Base-by-base conservation (phyloP, 2,888 invertebrate species). In the Lathronympha strigana region DNA sequence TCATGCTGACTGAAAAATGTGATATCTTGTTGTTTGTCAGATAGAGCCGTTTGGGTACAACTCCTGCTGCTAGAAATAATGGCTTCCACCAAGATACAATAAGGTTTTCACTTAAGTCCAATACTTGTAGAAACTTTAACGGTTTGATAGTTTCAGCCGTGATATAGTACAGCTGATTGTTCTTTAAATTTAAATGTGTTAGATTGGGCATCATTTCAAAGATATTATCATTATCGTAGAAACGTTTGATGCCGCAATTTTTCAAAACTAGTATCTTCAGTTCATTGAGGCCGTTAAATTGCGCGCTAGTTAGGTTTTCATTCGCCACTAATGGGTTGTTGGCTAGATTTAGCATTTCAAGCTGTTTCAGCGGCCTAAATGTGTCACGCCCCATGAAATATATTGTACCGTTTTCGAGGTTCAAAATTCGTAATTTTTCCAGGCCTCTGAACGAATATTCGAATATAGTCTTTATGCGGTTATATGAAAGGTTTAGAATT, bases 21-120 rank as follows among this genome's bases (percentile, higher is more conserved):
- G 92, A 87, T 66, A 94, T 86, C 80, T 93, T 93, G 72, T 94
- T 94, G 55, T 92, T 87, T 6, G 82, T 85, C n/a, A 93, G 73
- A 49, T 85, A 81, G 1, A 94, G 63, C 33, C 76, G 83, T 11
- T 73, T 72, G 3, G 94, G 84, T 11, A 82, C 83, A 0, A 84
- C 80, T 49, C 93, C 93, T 0, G 88, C 80, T 0, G 78, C 71
- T n/a, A 88, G 67, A 71, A 94, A 93, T 57, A 94, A 67, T 1
- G 90, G 86, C 31, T 83, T 81, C 80, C 92, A 88, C 94, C 94
- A 94, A 0, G 93, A 81, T 62, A 90, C 79, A 4, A 94, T 70
- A 8, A 88, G 77, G 76, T 94, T 94, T 57, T 88, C 83, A 54
- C 92, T 92, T 38, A 94, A 72, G 77, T 94, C 93, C 23, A 94